Conservation (phyloP, 2,113 vertebrate species). For the Bettongia penicillata region DNA sequence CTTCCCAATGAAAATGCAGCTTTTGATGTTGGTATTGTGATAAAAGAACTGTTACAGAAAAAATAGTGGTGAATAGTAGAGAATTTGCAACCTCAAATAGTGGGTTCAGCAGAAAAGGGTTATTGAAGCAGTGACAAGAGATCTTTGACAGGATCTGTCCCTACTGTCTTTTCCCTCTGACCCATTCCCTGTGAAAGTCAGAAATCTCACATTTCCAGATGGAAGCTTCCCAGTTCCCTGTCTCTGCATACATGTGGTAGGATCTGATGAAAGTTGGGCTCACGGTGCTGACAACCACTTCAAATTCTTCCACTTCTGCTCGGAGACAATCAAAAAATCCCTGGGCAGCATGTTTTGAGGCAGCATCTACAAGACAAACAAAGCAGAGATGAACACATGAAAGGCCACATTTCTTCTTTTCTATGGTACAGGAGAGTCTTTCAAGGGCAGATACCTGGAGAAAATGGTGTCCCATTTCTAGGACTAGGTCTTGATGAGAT, state of each 20-base stretch:
- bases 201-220: slow-evolving; percentile 87
- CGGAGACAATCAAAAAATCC: slow-evolving; percentile 97
- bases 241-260: slow-evolving; percentile 50
- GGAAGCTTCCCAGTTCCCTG: slow-evolving; percentile 83
- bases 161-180: neutral
- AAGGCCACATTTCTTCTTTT: accelerated
- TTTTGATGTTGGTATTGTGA: neutral
- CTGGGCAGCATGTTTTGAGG: slow-evolving; percentile 95
- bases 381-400: neutral
- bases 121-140: neutral
- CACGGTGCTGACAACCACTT: slow-evolving; percentile 93
- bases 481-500: neutral
- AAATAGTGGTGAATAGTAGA: neutral
- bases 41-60: neutral
- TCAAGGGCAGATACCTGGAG: too few species aligned
- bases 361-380: slow-evolving; percentile 87
- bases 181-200: neutral
- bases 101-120: neutral
- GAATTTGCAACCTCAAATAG: neutral
- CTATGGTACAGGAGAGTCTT: neutral
- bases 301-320: slow-evolving; percentile 95
- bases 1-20: neutral
- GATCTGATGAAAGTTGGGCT: slow-evolving; percentile 94
- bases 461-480: neutral
- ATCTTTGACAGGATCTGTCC: neutral